These are phyloP conservation scores for Archips xylosteana DNA, from an alignment of 2,888 invertebrate species.

Conservation along the genomic window DNA sequence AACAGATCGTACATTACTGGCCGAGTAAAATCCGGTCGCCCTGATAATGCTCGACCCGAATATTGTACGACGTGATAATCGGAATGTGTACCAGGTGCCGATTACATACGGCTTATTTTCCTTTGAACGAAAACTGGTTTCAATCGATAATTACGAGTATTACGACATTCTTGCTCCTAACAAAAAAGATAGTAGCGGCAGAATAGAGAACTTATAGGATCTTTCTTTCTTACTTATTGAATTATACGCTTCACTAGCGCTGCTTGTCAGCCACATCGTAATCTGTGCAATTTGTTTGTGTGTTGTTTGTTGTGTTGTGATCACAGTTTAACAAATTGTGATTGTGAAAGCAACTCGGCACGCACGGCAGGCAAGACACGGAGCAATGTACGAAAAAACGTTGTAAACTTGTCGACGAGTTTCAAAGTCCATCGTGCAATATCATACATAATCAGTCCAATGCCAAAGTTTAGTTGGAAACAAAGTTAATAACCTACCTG, in stretches of 20 bases:
- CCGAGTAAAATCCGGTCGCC: too few species aligned
- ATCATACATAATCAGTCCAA: conserved; percentile 13
- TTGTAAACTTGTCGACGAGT: conserved; percentile 31
- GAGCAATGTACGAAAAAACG: conserved; percentile 14
- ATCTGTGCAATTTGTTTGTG: not conserved
- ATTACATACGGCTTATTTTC: not conserved
- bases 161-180: not conserved
- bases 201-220: conserved; percentile 8
- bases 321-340: too few species aligned
- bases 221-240: conserved; percentile 15
- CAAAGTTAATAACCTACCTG: not conserved
- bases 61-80: too few species aligned
- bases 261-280: not conserved
- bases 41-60: too few species aligned
- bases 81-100: too few species aligned
- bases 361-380: not conserved
- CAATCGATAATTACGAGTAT: not conserved
- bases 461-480: conserved; percentile 3
- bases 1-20: too few species aligned
- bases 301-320: conserved; percentile 32
- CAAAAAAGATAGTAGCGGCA: not conserved
- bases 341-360: conserved; percentile 9
- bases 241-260: conserved; percentile 26
- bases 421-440: conserved; percentile 37
- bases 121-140: not conserved